A percentile compares a stretch with the other conserved stretches of the same genome.
phyloP scores from a whole-genome alignment of 2,797 vertebrate genomes.

The Decapterus maruadsi region DNA sequence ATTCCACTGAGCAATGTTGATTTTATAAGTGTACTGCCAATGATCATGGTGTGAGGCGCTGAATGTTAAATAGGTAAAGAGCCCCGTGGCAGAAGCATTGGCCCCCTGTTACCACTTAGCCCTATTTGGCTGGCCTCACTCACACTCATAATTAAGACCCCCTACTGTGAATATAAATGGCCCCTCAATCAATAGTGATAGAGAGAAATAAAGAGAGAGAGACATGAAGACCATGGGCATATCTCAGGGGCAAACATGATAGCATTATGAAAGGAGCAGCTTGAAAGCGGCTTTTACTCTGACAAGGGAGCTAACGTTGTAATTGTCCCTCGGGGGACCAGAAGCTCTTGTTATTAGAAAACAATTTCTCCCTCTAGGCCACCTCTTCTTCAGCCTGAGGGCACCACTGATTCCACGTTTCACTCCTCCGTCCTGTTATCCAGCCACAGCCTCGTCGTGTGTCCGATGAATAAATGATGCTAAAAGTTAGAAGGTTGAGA shows the following conservation, averaged over 20 bases:
- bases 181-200: slow-evolving; percentile 84
- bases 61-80: slow-evolving; percentile 84
- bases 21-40: slow-evolving; percentile 73
- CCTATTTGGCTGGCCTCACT: slow-evolving; percentile 85
- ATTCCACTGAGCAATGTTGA: slow-evolving; percentile 69
- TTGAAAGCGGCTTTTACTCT: slow-evolving; percentile 92
- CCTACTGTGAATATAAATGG: slow-evolving; percentile 88
- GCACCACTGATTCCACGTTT: slow-evolving; percentile 68
- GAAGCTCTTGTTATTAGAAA: slow-evolving; percentile 87
- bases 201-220: slow-evolving; percentile 79
- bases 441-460: slow-evolving; percentile 17
- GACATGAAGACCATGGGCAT: slow-evolving; percentile 78
- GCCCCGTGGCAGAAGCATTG: slow-evolving; percentile 81
- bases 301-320: slow-evolving; percentile 90
- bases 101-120: slow-evolving; percentile 85
- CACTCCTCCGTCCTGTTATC: slow-evolving; percentile 54
- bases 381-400: slow-evolving; percentile 82
- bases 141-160: slow-evolving; percentile 88
- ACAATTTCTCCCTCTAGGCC: slow-evolving; percentile 90
- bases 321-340: slow-evolving; percentile 89
- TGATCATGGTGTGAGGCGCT: slow-evolving; percentile 73
- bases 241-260: slow-evolving; percentile 89
- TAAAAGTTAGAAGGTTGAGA: slow-evolving; percentile 48
- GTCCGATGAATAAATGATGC: slow-evolving; percentile 30
- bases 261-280: slow-evolving; percentile 94